These are phyloP conservation scores for Orussus abietinus DNA, from an alignment of 1,140 invertebrate species.

Conservation along the genomic window DNA sequence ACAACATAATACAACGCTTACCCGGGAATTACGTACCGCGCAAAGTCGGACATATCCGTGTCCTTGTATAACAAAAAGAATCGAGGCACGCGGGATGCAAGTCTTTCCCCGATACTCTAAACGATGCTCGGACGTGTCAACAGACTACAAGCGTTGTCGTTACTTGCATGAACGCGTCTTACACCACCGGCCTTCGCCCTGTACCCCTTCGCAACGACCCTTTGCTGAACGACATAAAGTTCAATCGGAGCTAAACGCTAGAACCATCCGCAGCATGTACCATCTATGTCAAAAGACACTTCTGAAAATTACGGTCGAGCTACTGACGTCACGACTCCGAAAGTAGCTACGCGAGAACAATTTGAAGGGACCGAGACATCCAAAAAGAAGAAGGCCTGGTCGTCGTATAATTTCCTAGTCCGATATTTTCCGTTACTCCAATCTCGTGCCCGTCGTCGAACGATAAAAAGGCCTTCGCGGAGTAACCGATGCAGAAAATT, in stretches of 20 bases:
- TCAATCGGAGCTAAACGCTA: neutral
- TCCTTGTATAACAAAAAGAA: neutral
- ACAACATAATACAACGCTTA: constrained; percentile 2
- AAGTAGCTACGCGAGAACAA: neutral
- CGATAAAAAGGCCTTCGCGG: neutral
- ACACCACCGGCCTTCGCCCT: neutral
- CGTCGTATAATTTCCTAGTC: too few species aligned
- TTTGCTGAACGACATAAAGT: neutral
- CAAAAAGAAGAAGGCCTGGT: neutral
- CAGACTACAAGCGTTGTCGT: too few species aligned
- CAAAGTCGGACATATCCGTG: too few species aligned
- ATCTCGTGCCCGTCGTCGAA: too few species aligned
- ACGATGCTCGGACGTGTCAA: neutral
- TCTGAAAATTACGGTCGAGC: neutral
- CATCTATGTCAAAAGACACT: neutral
- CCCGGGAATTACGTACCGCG: neutral
- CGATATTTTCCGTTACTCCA: too few species aligned
- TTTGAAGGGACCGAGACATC: neutral
- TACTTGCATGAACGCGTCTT: neutral
- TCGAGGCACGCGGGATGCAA: neutral
- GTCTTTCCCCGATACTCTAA: neutral
- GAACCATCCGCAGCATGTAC: neutral
- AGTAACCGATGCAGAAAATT: too few species aligned
- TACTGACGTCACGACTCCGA: neutral
- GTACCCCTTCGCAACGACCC: neutral